Percentiles rank a stretch among this genome's conserved stretches.
Conservation (phyloP, 1,140 invertebrate genomes). For the Asobara japonica region DNA sequence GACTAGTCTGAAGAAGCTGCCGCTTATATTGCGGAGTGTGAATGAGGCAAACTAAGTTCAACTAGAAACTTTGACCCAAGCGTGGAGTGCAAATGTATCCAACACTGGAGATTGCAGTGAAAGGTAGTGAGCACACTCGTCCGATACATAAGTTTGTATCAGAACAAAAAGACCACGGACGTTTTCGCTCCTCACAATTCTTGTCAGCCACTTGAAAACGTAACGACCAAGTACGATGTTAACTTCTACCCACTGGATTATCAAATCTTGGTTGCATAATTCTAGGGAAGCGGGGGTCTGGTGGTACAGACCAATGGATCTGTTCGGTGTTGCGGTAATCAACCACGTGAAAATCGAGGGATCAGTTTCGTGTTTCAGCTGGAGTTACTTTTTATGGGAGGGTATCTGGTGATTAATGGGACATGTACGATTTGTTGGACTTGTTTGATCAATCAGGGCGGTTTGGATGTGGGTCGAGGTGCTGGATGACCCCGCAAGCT, state of each 20-base stretch:
- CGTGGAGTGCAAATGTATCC: background rate
- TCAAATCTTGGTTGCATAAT: background rate
- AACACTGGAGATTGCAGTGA: background rate
- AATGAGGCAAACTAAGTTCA: background rate
- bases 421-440: too few species aligned
- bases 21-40: background rate
- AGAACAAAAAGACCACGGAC: background rate
- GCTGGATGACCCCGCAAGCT: too few species aligned
- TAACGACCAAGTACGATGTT: background rate
- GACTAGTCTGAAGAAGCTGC: too few species aligned
- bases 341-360: background rate
- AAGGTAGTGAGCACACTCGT: constrained; percentile 2
- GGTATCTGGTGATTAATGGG: too few species aligned
- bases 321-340: background rate
- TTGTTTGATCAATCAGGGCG: too few species aligned
- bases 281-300: background rate
- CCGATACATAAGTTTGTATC: constrained; percentile 1
- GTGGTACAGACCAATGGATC: background rate
- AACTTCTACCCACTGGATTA: background rate
- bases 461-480: too few species aligned
- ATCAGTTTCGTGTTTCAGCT: too few species aligned
- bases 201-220: background rate
- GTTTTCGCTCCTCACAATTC: background rate
- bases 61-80: background rate
- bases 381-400: too few species aligned